These are phyloP conservation scores for Ophiothrix spiculata DNA, from an alignment of 35 echinoderm and acorn worm genomes.

Conservation along the genomic window DNA sequence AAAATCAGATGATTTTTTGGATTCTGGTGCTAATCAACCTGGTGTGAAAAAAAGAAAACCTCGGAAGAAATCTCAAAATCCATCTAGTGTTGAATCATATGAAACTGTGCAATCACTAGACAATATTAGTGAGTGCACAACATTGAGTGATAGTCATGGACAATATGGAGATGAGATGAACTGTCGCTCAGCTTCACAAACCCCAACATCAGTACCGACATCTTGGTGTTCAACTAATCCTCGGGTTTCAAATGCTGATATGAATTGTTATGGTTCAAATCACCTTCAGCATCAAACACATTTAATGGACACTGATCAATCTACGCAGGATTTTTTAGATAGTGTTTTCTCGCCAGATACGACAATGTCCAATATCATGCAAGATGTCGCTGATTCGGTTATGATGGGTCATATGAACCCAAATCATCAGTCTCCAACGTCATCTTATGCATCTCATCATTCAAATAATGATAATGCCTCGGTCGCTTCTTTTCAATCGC, in stretches of 20 bases:
- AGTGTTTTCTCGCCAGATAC: slow-evolving; percentile 92
- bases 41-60: slow-evolving; percentile 33
- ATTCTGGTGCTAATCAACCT: slow-evolving; percentile 20
- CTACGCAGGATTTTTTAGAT: slow-evolving; percentile 82
- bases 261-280: neutral
- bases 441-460: slow-evolving; percentile 17
- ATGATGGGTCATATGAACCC: slow-evolving; percentile 29
- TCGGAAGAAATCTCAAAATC: slow-evolving; percentile 60
- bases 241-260: slow-evolving; percentile 33
- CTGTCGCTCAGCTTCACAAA: slow-evolving; percentile 54
- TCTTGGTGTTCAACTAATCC: slow-evolving; percentile 36
- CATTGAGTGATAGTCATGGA: slow-evolving; percentile 49
- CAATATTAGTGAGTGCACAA: slow-evolving; percentile 44
- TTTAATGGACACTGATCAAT: slow-evolving; percentile 38
- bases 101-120: slow-evolving; percentile 53
- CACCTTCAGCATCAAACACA: slow-evolving; percentile 9
- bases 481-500: slow-evolving; percentile 10
- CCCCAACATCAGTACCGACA: slow-evolving; percentile 43
- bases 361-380: slow-evolving; percentile 61
- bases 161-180: slow-evolving; percentile 37
- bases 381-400: slow-evolving; percentile 40
- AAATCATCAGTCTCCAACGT: slow-evolving; percentile 24
- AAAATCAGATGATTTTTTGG: slow-evolving; percentile 56
- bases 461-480: slow-evolving; percentile 36
- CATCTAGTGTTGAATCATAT: slow-evolving; percentile 64